phyloP scores from a whole-genome alignment of 2,888 invertebrate genomes.

The Camptogramma bilineatum region DNA sequence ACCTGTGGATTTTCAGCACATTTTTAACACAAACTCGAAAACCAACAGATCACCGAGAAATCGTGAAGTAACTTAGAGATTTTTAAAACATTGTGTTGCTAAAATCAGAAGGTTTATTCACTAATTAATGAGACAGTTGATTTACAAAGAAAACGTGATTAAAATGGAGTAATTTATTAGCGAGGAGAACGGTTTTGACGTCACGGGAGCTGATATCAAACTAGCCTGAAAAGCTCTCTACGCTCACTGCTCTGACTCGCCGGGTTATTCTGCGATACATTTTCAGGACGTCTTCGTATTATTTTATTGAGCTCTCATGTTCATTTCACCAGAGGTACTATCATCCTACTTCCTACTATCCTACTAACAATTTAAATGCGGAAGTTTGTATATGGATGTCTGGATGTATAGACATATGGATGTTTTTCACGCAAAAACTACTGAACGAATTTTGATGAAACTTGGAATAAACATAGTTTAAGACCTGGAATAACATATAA shows the following conservation, averaged over 20 bases:
- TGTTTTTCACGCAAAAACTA: too few relatives aligned
- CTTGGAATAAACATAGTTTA: too few relatives aligned
- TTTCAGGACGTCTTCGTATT: slow-evolving; percentile 32
- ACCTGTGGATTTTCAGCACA: slow-evolving; percentile 69
- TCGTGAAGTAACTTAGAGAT: neutral
- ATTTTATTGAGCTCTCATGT: slow-evolving; percentile 5
- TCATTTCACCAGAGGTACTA: neutral
- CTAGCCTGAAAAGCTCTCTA: slow-evolving; percentile 82
- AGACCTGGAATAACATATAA: too few relatives aligned
- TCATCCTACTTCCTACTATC: neutral
- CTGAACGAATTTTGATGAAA: too few relatives aligned
- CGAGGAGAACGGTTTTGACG: slow-evolving; percentile 71
- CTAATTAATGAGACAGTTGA: slow-evolving; percentile 6
- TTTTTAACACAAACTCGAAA: slow-evolving; percentile 5
- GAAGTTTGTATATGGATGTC: too few relatives aligned
- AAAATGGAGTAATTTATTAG: slow-evolving; percentile 58
- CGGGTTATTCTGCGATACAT: slow-evolving; percentile 72
- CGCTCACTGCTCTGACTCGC: slow-evolving; percentile 73
- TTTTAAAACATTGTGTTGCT: neutral
- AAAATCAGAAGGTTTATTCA: slow-evolving; percentile 3
- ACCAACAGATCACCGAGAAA: neutral
- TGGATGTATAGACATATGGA: too few relatives aligned
- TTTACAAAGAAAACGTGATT: slow-evolving; percentile 39
- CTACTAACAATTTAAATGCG: too few relatives aligned
- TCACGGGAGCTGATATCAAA: slow-evolving; percentile 81